Percentiles rank a stretch among this genome's conserved stretches.
Conservation (phyloP, 2,888 invertebrate species). For the Caenorhabditis sinica region DNA sequence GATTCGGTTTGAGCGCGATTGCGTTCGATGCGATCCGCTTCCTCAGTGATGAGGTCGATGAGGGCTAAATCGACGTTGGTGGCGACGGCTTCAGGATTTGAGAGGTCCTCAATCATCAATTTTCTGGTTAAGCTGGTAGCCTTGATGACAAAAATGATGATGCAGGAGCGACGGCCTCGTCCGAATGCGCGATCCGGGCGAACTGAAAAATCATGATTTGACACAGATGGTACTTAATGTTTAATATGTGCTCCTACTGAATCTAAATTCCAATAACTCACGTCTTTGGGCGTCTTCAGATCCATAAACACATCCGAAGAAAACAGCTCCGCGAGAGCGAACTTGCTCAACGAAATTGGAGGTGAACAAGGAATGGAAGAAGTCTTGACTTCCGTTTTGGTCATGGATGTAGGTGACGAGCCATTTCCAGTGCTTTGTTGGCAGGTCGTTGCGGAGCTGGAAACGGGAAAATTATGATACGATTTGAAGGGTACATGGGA, state of each 20-base stretch:
- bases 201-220: constrained; percentile 37
- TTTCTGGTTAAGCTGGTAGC: constrained; percentile 47
- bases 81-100: constrained; percentile 32
- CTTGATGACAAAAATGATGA: constrained; percentile 47
- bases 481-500: neutral
- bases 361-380: constrained; percentile 38
- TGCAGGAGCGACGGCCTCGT: constrained; percentile 5
- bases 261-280: neutral
- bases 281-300: constrained; percentile 45
- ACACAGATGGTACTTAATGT: too few relatives aligned
- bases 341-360: constrained; percentile 36
- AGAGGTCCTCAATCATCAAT: constrained; percentile 33
- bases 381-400: constrained; percentile 20
- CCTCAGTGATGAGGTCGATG: constrained; percentile 48
- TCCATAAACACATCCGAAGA: constrained; percentile 52
- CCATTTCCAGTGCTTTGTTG: constrained; percentile 54
- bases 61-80: constrained; percentile 39
- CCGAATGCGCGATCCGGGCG: constrained; percentile 53
- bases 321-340: constrained; percentile 21
- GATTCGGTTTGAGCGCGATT: constrained; percentile 36
- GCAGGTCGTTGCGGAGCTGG: constrained; percentile 45
- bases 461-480: constrained; percentile 6
- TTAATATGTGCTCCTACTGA: too few relatives aligned
- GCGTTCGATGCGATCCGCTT: constrained; percentile 37
- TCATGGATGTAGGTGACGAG: constrained; percentile 59